Base-by-base conservation (phyloP, 2,113 vertebrate genomes). In the Aix galericulata region DNA sequence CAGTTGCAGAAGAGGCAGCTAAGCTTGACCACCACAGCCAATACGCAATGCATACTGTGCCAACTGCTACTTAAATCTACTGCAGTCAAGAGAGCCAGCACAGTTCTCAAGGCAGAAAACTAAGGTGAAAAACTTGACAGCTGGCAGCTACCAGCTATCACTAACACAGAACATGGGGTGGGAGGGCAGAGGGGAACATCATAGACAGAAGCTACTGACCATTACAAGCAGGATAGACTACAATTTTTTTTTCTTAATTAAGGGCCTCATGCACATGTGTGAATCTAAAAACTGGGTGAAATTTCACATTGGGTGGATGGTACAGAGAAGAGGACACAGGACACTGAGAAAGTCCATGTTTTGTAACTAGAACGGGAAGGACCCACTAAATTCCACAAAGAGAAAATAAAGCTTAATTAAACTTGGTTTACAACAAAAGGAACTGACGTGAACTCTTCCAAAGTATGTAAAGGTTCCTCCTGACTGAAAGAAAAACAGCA, bases 151-250 rank as follows among this genome's bases (percentile, higher is more conserved):
- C 85, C 48, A 93, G 13, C 14, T 79, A 40, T 12, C 27, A 16
- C 12, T 46, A 67, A 56, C 4, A 31, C 26, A 74, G 84, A 85
- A 32, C 17, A 53, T 5, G 53, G 6, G 46, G 5, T 8, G 4
- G 32, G 2, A 17, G 2, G 22, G 13, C 13, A 26, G 31, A 3
- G 3, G 5, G 3, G 23, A 67, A 75, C 13, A 68, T 2, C 22
- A 55, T 13, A 13, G 25, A 17, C 56, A 42, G n/a, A 84, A 86
- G 31, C 1, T 18, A 42, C 8, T 20, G 20, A 81, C 52, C 9
- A 13, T 25, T 53, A 44, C 20, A 82, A 64, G 27, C 7, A 76
- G 32, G 2, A 40, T 7, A 52, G 11, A n/a, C 59, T 14, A 93
- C 31, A 68, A 67, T 6, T 40, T 11, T 52, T 66, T 82, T 82